Conservation (phyloP, 53 echinoderm and acorn worm species). For the Patiria pectinifera region DNA sequence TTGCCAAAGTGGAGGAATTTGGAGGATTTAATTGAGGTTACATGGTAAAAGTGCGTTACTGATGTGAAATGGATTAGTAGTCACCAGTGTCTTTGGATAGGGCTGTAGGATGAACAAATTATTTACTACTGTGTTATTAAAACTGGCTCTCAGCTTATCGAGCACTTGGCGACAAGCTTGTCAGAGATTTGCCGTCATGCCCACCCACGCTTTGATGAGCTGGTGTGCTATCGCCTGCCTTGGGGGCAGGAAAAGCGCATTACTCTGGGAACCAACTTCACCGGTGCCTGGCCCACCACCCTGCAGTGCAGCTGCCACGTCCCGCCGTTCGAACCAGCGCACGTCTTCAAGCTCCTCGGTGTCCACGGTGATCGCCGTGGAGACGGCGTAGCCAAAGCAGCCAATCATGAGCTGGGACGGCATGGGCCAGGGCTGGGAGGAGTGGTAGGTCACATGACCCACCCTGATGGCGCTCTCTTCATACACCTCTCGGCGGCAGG, state of each 20-base stretch:
- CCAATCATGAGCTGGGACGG: conserved; percentile 98
- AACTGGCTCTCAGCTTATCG: too few relatives aligned
- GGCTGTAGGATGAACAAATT: too few relatives aligned
- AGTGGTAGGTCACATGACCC: conserved; percentile 86
- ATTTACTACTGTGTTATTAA: too few relatives aligned
- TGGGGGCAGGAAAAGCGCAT: conserved; percentile 77
- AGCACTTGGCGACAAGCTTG: not conserved
- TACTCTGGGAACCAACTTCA: conserved; percentile 11
- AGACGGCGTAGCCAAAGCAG: conserved; percentile 85
- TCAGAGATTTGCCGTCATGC: conserved; percentile 83
- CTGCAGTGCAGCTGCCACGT: conserved; percentile 74
- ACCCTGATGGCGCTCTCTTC: conserved; percentile 94
- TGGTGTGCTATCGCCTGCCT: conserved; percentile 87
- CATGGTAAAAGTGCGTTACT: too few relatives aligned
- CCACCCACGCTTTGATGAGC: conserved; percentile 90
- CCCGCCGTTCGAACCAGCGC: conserved; percentile 82
- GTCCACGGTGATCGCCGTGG: conserved; percentile 88
- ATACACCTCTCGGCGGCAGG: conserved; percentile 87
- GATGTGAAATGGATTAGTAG: too few relatives aligned
- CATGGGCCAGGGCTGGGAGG: conserved; percentile 99
- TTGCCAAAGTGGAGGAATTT: too few relatives aligned
- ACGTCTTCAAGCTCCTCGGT: conserved; percentile 88
- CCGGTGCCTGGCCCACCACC: conserved; percentile 1
- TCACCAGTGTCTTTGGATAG: too few relatives aligned
- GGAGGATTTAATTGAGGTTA: too few relatives aligned